phyloP scores from a whole-genome alignment of 2,113 vertebrate genomes.

The Macquaria australasica region DNA sequence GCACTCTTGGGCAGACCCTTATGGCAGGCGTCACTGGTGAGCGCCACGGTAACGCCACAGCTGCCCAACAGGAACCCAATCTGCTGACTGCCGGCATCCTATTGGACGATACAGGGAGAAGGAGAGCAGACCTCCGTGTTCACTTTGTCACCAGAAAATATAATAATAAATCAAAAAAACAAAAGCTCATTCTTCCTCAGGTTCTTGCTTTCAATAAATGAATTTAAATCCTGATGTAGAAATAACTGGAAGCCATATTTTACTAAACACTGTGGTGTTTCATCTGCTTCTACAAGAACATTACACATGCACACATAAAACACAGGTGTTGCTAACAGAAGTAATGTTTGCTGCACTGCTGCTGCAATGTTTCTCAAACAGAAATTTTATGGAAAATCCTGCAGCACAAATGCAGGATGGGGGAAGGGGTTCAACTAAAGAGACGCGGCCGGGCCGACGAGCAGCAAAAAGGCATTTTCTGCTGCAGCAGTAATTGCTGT shows the following conservation, averaged over 20 bases:
- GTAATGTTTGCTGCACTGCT: conserved; percentile 10
- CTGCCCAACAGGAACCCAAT: conserved; percentile 98
- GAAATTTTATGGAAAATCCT: conserved; percentile 59
- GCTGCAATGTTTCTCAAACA: conserved; percentile 1
- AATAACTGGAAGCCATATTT: neutral
- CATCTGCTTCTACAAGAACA: neutral
- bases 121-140: neutral
- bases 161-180: neutral
- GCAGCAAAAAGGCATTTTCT: conserved; percentile 48
- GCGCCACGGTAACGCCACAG: conserved; percentile 97
- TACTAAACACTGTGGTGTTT: neutral
- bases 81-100: conserved; percentile 99
- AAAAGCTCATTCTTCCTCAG: neutral
- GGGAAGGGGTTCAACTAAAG: conserved; percentile 11
- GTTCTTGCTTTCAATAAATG: neutral
- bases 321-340: neutral
- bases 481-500: conserved; percentile 43
- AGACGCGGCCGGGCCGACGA: neutral
- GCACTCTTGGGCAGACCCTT: conserved; percentile 98
- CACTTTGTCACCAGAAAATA: neutral
- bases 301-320: neutral
- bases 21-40: conserved; percentile 98
- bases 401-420: conserved; percentile 54
- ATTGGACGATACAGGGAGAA: conserved; percentile 36
- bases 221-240: neutral